Evolutionary conservation across 2,888 invertebrate species (phyloP).

Genomic region (Rutpela maculata): DNA sequence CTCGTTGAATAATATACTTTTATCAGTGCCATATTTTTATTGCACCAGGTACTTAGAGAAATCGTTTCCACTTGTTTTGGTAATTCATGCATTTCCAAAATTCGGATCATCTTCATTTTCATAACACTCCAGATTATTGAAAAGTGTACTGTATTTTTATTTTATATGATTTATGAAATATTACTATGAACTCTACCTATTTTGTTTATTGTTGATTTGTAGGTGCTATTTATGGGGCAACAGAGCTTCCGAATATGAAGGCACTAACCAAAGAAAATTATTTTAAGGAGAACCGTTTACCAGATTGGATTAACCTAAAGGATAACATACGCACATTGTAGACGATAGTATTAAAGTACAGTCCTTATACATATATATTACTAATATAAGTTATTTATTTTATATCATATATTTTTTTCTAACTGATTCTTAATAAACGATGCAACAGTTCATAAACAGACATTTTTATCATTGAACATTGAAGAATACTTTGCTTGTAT

Average conservation of each 20-base stretch:
- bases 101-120: too few relatives aligned
- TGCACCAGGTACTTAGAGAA: too few relatives aligned
- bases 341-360: constrained; percentile 28
- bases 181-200: neutral
- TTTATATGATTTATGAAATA: too few relatives aligned
- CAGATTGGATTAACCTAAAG: constrained; percentile 87
- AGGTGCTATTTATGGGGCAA: constrained; percentile 86
- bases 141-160: too few relatives aligned
- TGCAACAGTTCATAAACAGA: neutral
- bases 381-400: constrained; percentile 16
- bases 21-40: too few relatives aligned
- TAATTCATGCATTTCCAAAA: too few relatives aligned
- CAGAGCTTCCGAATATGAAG: constrained; percentile 82
- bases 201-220: constrained; percentile 54
- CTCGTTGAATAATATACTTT: too few relatives aligned
- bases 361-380: neutral
- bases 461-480: too few relatives aligned
- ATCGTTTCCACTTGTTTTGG: too few relatives aligned
- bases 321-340: constrained; percentile 76
- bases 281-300: constrained; percentile 81
- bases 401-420: neutral
- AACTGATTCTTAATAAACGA: neutral
- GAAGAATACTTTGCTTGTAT: too few relatives aligned
- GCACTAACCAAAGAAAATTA: constrained; percentile 87
- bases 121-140: too few relatives aligned